Evolutionary conservation across 2,113 vertebrate genomes (phyloP), one percentile per base, ranked within the genome.

Genomic region (Hydrochoerus hydrochaeris): DNA sequence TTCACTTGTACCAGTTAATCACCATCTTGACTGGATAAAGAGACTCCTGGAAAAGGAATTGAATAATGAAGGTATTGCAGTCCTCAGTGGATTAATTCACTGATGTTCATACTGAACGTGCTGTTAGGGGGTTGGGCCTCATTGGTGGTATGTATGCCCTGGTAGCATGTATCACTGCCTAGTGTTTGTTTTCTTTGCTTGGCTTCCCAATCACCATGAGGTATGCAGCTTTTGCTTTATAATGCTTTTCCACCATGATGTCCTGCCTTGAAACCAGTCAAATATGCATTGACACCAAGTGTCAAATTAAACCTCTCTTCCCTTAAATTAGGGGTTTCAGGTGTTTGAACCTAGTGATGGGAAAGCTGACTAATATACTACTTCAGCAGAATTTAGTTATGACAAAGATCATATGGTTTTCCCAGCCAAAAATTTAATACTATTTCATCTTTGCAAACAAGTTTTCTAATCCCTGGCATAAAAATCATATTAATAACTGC

Each of bases 401-500:
- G 46, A 71, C 38, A 73, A 38, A 32, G 30, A 77, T 49, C 22
- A 13, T 57, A 85, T 58, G 24, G 83, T 30, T 30, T 96, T 32
- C 14, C 65, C 81, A 97, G 3, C 17, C 54, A 32, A 93, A 93
- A 60, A 52, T 90, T n/a, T n/a, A n/a, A 93, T 91, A 85, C 49
- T 67, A 62, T 82, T 44, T 38, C 17, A 85, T 54, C 54, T 93
- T 90, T 90, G 82, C 16, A 91, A 93, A 83, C 8, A 82, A 58
- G 9, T 75, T 95, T 49, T 12, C 11, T 71, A 71, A 83, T 41
- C 32, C 13, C 28, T 63, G 46, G 41, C 17, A 78, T 38, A 67
- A 92, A 49, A 88, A 77, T 78, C 54, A 92, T 73, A 84, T 84
- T 94, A 88, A 75, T 41, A 35, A 93, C 24, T 81, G 88, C 80